Conservation (phyloP, 2,113 vertebrate genomes). For the Cinclus cinclus region DNA sequence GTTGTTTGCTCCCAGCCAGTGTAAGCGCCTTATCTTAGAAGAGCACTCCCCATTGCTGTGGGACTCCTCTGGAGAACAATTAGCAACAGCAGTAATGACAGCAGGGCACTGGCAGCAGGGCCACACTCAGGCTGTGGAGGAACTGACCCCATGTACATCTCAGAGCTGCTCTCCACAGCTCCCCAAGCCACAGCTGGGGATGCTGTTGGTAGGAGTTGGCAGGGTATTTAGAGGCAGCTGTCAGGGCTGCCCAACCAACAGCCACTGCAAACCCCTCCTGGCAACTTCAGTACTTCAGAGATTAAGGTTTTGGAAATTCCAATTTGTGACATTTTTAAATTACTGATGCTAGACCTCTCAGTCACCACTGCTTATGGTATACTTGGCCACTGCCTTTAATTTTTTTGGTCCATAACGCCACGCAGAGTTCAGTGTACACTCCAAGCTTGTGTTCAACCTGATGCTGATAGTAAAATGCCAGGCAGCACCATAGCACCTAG, state of each 20-base stretch:
- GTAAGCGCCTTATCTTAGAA: slow-evolving; percentile 20
- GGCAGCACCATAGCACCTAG: background rate
- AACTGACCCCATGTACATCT: fast-evolving
- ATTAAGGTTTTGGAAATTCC: background rate
- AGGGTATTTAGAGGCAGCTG: background rate
- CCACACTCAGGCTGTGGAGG: background rate
- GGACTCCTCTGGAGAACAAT: slow-evolving; percentile 27
- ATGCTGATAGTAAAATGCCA: background rate
- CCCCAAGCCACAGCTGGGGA: background rate
- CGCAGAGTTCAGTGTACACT: background rate
- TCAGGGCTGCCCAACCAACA: background rate
- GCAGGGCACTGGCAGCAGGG: background rate
- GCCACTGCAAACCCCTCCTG: background rate
- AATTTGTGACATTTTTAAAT: background rate
- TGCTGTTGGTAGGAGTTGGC: background rate
- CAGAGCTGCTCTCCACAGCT: background rate
- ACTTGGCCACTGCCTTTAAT: background rate
- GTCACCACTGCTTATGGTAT: background rate
- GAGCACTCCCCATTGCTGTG: background rate
- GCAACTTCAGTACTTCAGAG: background rate
- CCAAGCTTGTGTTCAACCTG: background rate
- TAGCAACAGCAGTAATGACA: background rate
- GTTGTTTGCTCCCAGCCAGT: background rate
- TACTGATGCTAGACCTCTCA: background rate
- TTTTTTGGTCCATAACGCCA: background rate